Base-by-base conservation (phyloP, 2,888 invertebrate genomes). In the Seira ritae region DNA sequence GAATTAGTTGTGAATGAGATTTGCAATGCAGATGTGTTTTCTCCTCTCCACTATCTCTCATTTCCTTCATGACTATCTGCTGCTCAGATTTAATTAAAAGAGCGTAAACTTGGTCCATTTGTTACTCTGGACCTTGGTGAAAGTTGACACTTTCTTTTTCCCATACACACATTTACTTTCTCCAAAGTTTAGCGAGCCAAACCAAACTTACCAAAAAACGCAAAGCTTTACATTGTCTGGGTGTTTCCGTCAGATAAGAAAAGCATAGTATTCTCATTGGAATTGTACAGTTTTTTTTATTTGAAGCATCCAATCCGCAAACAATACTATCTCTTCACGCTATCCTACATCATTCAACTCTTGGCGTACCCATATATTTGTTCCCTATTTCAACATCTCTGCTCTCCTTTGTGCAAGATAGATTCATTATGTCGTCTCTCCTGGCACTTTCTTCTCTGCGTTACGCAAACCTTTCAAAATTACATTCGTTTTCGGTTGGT, bases 1-100 rank as follows among this genome's bases (percentile, higher is more conserved):
- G 76, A 76, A 81, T 81, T 81, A 81, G 81, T 81, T 81, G 81
- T 42, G 81, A 81, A 81, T 81, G 81, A 81, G 81, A 81, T 81
- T 81, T 81, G 81, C 81, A 81, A 71, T 81, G 75, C 81, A 81
- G 81, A 81, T 81, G 81, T 75, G 81, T 69, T 71, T 76, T 24
- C 8, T 8, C 50, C 8, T 8, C 24, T 75, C 71, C 42, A 17
- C 76, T 76, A 76, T 81, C 81, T 69, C 80, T 72, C 66, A 76
- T 76, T 76, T 81, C 80, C 76, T 75, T 71, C 81, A 81, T 71
- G 81, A 76, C 69, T 81, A 81, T 81, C 81, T 81, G 60, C 42
- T 76, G 62, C 81, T 22, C 71, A 76, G 81, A 81, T 81, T 81
- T 81, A 81, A 81, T 81, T 81, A 81, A 81, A 81, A 75, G 81